Conservation (phyloP, 2,888 invertebrate species). For the Sepioteuthis lessoniana region DNA sequence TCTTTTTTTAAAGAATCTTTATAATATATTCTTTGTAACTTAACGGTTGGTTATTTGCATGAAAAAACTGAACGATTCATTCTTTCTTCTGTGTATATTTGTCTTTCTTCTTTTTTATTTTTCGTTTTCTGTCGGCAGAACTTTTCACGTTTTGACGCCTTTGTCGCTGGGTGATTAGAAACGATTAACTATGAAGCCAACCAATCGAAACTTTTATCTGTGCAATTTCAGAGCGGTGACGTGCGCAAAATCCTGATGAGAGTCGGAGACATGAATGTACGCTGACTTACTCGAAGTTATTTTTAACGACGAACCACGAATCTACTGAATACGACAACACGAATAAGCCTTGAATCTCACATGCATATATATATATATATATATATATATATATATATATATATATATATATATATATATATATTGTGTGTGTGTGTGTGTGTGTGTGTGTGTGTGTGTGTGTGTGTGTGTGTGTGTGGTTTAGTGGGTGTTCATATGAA, state of each 20-base stretch:
- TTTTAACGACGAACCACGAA: not conserved
- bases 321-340: no score
- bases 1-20: not conserved
- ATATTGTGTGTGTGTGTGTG: no score
- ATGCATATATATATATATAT: no score
- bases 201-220: slow-evolving; percentile 33
- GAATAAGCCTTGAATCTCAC: no score
- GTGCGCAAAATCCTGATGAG: not conserved
- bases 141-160: not conserved
- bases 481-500: no score
- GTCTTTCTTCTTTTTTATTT: not conserved
- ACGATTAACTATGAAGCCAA: not conserved
- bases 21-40: not conserved
- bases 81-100: not conserved
- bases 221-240: not conserved
- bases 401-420: no score
- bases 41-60: not conserved
- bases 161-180: not conserved
- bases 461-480: no score
- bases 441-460: no score
- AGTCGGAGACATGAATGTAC: not conserved
- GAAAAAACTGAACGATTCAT: not conserved
- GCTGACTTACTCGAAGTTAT: not conserved
- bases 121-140: not conserved
- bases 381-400: no score